phyloP scores from a whole-genome alignment of 2,113 vertebrate genomes.

The Petromus typicus region DNA sequence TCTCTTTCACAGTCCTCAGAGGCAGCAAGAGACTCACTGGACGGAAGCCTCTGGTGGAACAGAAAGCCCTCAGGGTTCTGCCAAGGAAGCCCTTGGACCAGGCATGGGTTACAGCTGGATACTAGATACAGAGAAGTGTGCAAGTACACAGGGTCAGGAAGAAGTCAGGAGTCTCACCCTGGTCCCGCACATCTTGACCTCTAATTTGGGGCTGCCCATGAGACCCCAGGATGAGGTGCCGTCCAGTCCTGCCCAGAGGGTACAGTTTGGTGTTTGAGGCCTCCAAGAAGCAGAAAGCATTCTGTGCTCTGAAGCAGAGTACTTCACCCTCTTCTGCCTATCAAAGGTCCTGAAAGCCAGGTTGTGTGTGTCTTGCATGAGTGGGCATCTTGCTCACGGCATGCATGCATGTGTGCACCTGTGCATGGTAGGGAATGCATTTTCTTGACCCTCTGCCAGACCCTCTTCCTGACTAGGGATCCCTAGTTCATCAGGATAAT shows the following conservation, averaged over 20 bases:
- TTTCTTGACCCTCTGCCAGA: background rate
- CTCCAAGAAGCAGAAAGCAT: background rate
- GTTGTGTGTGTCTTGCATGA: background rate
- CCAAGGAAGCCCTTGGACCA: background rate
- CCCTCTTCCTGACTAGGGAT: background rate
- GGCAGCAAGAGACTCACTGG: background rate
- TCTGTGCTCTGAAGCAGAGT: background rate
- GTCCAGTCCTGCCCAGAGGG: background rate
- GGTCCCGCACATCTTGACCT: background rate
- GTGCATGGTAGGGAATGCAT: background rate
- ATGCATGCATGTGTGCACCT: fast-evolving
- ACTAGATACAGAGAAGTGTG: background rate
- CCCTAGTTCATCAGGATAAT: background rate
- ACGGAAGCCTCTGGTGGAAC: background rate
- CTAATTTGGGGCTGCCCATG: background rate
- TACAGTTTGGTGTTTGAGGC: background rate
- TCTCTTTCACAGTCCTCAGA: background rate
- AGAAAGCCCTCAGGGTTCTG: background rate
- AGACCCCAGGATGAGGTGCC: background rate
- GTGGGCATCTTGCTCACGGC: too few relatives aligned
- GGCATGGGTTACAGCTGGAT: background rate
- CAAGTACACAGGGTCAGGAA: background rate
- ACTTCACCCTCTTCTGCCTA: background rate
- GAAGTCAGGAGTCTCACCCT: background rate
- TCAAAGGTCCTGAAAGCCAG: background rate